phyloP scores from a whole-genome alignment of 2,888 invertebrate species.

The Drosophila multiciliata region DNA sequence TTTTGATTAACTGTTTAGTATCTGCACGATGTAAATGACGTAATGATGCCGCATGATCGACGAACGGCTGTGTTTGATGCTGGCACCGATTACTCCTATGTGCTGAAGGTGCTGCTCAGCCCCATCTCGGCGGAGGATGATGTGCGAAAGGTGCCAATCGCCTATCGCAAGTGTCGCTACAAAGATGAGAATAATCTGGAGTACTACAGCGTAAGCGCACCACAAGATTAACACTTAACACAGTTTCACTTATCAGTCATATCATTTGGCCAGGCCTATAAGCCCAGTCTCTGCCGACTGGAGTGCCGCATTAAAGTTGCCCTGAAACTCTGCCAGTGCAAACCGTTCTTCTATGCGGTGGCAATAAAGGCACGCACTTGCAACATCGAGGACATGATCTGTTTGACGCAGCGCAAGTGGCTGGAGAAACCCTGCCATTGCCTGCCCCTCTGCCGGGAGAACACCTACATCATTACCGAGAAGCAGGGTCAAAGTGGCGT shows the following conservation, averaged over 20 bases:
- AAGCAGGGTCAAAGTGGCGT: slow-evolving; percentile 65
- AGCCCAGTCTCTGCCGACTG: slow-evolving; percentile 78
- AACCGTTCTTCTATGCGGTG: slow-evolving; percentile 82
- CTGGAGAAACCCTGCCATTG: slow-evolving; percentile 71
- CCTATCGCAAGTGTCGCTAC: slow-evolving; percentile 83
- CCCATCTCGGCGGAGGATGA: slow-evolving; percentile 73
- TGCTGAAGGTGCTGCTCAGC: slow-evolving; percentile 64
- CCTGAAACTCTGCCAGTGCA: slow-evolving; percentile 77
- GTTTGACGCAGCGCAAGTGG: slow-evolving; percentile 74
- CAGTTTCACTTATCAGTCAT: not conserved
- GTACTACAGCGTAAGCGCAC: slow-evolving; percentile 71
- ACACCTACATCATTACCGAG: slow-evolving; percentile 63
- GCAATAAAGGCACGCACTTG: slow-evolving; percentile 71
- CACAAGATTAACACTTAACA: not conserved
- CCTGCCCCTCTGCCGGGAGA: slow-evolving; percentile 72
- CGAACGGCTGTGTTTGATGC: slow-evolving; percentile 56
- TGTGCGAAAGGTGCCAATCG: slow-evolving; percentile 77
- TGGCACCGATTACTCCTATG: slow-evolving; percentile 48
- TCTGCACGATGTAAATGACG: slow-evolving; percentile 77
- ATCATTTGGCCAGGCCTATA: slow-evolving; percentile 69
- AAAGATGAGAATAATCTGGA: slow-evolving; percentile 77
- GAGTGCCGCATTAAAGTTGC: slow-evolving; percentile 83
- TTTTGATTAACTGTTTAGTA: slow-evolving; percentile 52
- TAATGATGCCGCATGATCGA: slow-evolving; percentile 69
- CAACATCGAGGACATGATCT: slow-evolving; percentile 75